Conservation (phyloP, 30 jellyfish, hydroid and myxozoan species). For the Aurelia sp. region DNA sequence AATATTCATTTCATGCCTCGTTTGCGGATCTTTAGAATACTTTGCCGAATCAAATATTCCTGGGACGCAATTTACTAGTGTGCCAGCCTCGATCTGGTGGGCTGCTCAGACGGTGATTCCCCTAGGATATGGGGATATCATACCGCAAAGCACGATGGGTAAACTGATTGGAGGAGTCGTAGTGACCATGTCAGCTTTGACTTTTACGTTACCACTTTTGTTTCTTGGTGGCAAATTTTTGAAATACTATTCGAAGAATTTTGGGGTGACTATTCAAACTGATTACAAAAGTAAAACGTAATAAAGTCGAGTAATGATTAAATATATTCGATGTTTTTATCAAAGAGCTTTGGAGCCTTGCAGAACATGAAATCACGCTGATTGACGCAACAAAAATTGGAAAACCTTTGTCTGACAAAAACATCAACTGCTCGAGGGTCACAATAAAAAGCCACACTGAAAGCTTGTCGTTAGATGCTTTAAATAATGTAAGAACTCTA, state of each 20-base stretch:
- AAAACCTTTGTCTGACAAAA: no score
- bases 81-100: constrained; percentile 91
- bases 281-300: not conserved
- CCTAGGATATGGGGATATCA: constrained; percentile 88
- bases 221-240: constrained; percentile 73
- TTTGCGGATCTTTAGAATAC: constrained; percentile 66
- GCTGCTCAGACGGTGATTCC: constrained; percentile 81
- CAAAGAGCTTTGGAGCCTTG: no score
- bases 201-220: constrained; percentile 74
- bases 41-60: constrained; percentile 54
- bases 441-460: no score
- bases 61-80: constrained; percentile 63
- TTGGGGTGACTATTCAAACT: constrained; percentile 42
- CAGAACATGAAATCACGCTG: no score
- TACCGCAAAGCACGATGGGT: constrained; percentile 76
- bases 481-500: no score
- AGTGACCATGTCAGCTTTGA: constrained; percentile 71
- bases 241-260: constrained; percentile 65
- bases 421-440: no score
- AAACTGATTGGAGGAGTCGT: constrained; percentile 68
- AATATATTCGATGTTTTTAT: no score
- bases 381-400: no score
- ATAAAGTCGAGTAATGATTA: no score
- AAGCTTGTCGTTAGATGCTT: no score
- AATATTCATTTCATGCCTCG: constrained; percentile 46